Base-by-base conservation (phyloP, 2,888 invertebrate species). In the Himalopsyche tibetana region DNA sequence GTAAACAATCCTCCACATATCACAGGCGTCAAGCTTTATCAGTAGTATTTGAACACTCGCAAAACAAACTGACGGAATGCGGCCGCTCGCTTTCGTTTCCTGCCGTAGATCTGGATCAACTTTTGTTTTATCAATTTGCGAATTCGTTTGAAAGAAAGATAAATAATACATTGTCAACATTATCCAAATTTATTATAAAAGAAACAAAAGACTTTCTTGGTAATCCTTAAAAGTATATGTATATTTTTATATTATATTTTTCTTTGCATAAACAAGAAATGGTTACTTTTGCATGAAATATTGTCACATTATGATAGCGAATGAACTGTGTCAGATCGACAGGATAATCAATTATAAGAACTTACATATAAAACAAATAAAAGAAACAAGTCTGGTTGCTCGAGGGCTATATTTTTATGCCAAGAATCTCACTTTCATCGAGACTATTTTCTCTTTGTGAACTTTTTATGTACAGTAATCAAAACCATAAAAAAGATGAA, bases 51-150 rank as follows among this genome's bases (percentile, higher is more conserved):
- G 11, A 74, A 69, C 84, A 86, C 74, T 84, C 84, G 17, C 63
- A 45, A 86, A 55, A 55, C 80, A 45, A 85, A 85, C 81, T 86
- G 55, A 40, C 28, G 5, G n/a, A 86, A 80, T 86, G 86, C 84
- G 84, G 86, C 82, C 84, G 79, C 82, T 84, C 86, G 56, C 84
- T 84, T 36, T 79, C 55, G 82, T 63, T 86, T 86, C 86, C 86
- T 86, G 86, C 82, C 28, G n/a, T 74, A 36, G 19, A 38, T 74
- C 12, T 8, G 5, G 12, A 69, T 69, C 11, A 11, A 69, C 11
- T 69, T 69, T 69, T 6, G 8, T 4, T 74, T 38, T 74, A 74
- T 74, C 74, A 74, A 74, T 38, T 28, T 5, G 36, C 36, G 12
- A 74, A 36, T 36, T 19, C 36, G 9, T 28, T 74, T 38, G 11